phyloP scores from a whole-genome alignment of 37 sponge, comb jelly and placozoan genomes.

The Corticium candelabrum region DNA sequence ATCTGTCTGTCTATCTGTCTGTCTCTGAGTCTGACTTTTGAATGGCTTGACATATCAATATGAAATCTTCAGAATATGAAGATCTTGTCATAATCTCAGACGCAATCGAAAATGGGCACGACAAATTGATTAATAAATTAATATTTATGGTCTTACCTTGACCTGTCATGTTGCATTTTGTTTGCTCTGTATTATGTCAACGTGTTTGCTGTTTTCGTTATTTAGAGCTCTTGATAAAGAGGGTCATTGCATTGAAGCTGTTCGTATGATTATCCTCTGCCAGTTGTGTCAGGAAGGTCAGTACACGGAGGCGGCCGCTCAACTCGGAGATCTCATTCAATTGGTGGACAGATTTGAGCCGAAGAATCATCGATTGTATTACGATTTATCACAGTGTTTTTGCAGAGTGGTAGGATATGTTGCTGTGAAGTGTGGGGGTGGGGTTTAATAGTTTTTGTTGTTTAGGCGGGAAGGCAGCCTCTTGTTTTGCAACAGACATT shows the following conservation, averaged over 20 bases:
- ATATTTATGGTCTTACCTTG: too few relatives aligned
- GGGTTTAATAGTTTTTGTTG: not conserved
- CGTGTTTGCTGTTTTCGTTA: not conserved
- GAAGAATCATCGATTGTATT: constrained; percentile 70
- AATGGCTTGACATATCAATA: not conserved
- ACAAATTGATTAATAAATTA: too few relatives aligned
- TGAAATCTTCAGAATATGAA: too few relatives aligned
- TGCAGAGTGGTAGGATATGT: constrained; percentile 51
- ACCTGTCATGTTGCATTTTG: too few relatives aligned
- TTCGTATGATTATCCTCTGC: constrained; percentile 21
- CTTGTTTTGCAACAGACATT: constrained; percentile 68
- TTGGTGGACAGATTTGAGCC: constrained; percentile 78
- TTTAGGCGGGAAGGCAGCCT: constrained; percentile 52
- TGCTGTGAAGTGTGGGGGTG: not conserved
- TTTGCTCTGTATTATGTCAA: not conserved
- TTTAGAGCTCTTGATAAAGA: constrained; percentile 44
- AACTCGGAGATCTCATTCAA: constrained; percentile 59
- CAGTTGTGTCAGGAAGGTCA: constrained; percentile 15
- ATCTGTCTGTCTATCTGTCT: too few relatives aligned
- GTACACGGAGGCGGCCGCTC: constrained; percentile 30
- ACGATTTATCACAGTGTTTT: constrained; percentile 42
- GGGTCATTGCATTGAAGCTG: constrained; percentile 64
- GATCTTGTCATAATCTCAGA: too few relatives aligned
- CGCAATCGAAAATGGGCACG: too few relatives aligned
- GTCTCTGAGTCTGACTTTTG: too few relatives aligned